phyloP scores from a whole-genome alignment of 2,113 vertebrate genomes.

The Antigone vipio region DNA sequence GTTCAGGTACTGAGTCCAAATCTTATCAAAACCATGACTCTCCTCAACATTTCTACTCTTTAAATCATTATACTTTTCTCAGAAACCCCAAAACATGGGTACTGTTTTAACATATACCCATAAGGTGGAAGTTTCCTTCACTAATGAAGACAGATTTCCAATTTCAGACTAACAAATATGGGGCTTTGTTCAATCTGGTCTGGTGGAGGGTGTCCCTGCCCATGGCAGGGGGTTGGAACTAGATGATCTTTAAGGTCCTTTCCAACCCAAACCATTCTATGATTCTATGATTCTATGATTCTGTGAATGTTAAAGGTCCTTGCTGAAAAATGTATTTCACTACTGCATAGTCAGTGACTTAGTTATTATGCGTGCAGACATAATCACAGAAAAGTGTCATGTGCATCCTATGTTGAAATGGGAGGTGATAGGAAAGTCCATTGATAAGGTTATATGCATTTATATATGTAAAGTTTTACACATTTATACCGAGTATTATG shows the following conservation, averaged over 20 bases:
- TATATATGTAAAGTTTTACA: not conserved
- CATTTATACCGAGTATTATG: not conserved
- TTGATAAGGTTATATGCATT: not conserved
- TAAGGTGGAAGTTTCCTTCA: not conserved
- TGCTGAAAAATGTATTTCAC: not conserved
- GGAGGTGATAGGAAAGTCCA: not conserved
- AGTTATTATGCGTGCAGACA: not conserved
- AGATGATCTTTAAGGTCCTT: no score
- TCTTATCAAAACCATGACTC: not conserved
- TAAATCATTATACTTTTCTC: not conserved
- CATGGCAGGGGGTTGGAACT: no score
- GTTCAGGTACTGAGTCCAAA: not conserved
- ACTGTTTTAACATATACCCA: not conserved
- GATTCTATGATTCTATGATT: no score
- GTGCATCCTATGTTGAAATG: not conserved
- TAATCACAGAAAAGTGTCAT: not conserved
- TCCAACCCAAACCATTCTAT: no score
- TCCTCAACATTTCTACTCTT: not conserved
- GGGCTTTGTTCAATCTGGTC: no score
- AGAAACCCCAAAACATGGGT: not conserved
- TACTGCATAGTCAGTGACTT: not conserved
- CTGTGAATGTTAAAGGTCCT: not conserved
- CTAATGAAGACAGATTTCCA: not conserved
- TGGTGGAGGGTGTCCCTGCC: no score
- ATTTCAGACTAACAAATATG: not conserved